Conservation (phyloP, 2,113 vertebrate genomes). For the Pleuronectes platessa region DNA sequence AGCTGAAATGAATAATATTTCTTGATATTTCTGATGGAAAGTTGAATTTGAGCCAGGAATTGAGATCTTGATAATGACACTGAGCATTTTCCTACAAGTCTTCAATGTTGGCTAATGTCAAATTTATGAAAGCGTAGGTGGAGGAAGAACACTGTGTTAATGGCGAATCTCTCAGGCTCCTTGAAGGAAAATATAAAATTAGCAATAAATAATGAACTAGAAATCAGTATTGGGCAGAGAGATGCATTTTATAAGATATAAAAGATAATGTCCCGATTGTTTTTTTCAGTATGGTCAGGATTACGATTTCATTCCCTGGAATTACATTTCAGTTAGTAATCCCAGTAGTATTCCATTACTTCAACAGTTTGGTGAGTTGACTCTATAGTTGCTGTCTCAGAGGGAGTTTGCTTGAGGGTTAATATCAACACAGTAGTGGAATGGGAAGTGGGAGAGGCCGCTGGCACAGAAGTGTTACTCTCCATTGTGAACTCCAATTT, state of each 20-base stretch:
- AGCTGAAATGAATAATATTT: slow-evolving; percentile 38
- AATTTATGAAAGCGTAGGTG: slow-evolving; percentile 1
- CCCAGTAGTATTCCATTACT: no score
- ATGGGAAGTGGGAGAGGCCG: neutral
- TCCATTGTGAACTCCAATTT: neutral
- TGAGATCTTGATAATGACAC: slow-evolving; percentile 12
- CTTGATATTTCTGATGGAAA: slow-evolving; percentile 36
- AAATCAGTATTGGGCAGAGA: neutral
- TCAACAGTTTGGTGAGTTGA: no score
- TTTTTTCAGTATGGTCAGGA: neutral
- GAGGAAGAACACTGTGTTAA: neutral
- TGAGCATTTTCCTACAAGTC: slow-evolving; percentile 3
- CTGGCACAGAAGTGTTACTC: neutral
- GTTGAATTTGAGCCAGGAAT: slow-evolving; percentile 35
- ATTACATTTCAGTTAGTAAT: neutral
- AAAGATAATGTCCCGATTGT: neutral
- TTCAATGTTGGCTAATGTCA: slow-evolving; percentile 10
- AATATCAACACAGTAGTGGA: neutral
- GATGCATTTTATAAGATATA: neutral
- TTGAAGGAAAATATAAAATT: neutral
- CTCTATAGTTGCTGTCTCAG: neutral
- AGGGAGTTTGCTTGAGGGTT: neutral
- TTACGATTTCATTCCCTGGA: neutral
- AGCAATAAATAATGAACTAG: neutral
- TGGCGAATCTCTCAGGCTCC: neutral